Evolutionary conservation across 2,888 invertebrate species (phyloP), one percentile per base, ranked within the genome.

Genomic region (Smittia aterrima): DNA sequence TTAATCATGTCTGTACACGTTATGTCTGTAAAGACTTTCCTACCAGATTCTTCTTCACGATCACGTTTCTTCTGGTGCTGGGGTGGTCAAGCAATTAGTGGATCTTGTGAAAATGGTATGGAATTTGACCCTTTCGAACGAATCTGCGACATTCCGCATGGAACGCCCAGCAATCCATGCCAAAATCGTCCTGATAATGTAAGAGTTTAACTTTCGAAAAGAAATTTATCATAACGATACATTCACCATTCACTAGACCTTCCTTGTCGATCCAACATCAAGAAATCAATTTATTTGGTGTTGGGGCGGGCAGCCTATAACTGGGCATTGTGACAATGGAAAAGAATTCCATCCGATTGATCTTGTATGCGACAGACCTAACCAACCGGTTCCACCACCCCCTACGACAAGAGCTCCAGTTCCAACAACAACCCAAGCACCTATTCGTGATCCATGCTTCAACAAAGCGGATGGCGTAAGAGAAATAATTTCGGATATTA

Each of bases 391-490:
- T 11, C 2, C n/a, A 62, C 62, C 22, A 20, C 4, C 53, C n/a
- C n/a, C 18, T 4, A n/a, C 53, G 22, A 27, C 66, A 18, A 66
- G 25, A 27, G 7, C 25, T 24, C 32, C 66, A 66, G 20, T 18
- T 18, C 20, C 22, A 20, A 9, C 20, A 62, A 1, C 24, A 6
- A 24, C 20, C 24, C 24, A 20, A 62, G 2, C 22, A 3, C 13
- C 53, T n/a, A n/a, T n/a, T 11, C 20, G 22, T 11, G 18, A 16
- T 27, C 66, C 66, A n/a, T 66, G 66, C 32, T 24, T 18, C n/a
- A 66, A 66, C 20, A 24, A 25, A n/a, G 25, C n/a, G 4, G 66
- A 66, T 27, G 27, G 27, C 25, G 66, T 66, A 18, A 66, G 66
- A n/a, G 4, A 38, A 38, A 38, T 7, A 38, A n/a, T n/a, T n/a